These are phyloP conservation scores for Scomber japonicus DNA, from an alignment of 2,113 vertebrate species.

Conservation along the genomic window DNA sequence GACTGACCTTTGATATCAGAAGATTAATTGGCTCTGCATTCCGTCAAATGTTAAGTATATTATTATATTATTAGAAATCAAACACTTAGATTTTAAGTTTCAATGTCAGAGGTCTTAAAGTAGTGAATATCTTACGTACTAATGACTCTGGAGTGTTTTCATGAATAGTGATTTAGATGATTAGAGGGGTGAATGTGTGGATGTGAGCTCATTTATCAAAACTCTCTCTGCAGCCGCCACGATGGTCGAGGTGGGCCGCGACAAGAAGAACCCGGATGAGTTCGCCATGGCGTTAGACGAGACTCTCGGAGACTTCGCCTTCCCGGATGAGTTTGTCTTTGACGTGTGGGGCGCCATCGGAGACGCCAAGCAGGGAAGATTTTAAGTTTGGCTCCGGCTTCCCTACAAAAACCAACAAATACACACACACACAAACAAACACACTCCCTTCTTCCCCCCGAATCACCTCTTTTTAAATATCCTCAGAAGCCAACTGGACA, in stretches of 20 bases:
- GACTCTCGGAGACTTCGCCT: slow-evolving; percentile 95
- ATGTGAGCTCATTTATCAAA: too few relatives aligned
- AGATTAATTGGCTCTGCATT: too few relatives aligned
- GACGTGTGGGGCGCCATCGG: slow-evolving; percentile 97
- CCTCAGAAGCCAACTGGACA: slow-evolving; percentile 53
- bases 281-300: slow-evolving; percentile 94
- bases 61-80: too few relatives aligned
- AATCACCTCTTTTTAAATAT: background rate
- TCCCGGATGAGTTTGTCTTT: slow-evolving; percentile 97
- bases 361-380: slow-evolving; percentile 90
- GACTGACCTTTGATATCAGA: too few relatives aligned
- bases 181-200: too few relatives aligned
- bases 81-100: too few relatives aligned
- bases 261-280: slow-evolving; percentile 95
- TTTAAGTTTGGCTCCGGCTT: slow-evolving; percentile 70
- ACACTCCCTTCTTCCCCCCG: background rate
- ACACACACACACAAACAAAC: background rate
- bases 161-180: background rate
- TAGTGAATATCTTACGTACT: too few relatives aligned
- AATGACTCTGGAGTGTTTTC: background rate
- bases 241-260: slow-evolving; percentile 95
- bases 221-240: slow-evolving; percentile 88
- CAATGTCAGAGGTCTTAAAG: too few relatives aligned
- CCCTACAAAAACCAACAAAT: background rate
- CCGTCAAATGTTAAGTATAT: too few relatives aligned